Evolutionary conservation across 2,797 vertebrate species (phyloP), one percentile per base, ranked within the genome.

Genomic region (Rhincodon typus): DNA sequence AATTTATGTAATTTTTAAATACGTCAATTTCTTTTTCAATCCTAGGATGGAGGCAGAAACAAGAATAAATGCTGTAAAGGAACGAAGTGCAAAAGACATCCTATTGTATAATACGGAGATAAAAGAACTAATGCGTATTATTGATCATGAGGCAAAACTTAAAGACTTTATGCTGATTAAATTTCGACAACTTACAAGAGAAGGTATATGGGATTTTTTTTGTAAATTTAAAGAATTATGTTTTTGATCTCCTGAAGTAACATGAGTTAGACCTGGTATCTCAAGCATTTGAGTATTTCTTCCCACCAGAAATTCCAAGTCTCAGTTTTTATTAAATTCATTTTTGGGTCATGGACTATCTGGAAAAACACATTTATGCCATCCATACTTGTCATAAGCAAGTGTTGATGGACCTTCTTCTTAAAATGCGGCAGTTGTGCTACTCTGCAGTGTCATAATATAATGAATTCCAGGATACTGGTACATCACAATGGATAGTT

Each of bases 81-180:
- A 98, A 0, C 96, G 96, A 13, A 96, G 96, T 67, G 79, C 0
- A 91, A 97, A 96, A 53, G 97, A 98, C 62, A 96, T 97, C 1
- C 72, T 96, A 1, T 96, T 96, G 95, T 97, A 96, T 96, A 97
- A 97, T 27, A 72, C 96, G 0, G 96, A 97, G 96, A 95, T 97
- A 96, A 96, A 96, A 6, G 96, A 97, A 94, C 96, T 96, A 96
- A 96, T 97, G 10, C 96, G 96, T 0, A 13, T 96, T 67, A 96
- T 97, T 0, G 96, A 93, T 12, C 96, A 96, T 0, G 97, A 98
- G 96, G 96, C 27, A 93, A 97, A 97, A 15, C 96, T 97, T 94
- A 97, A 97, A 13, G 96, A 96, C 12, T 98, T 98, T 67, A 88
- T 97, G 74, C 94, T 97, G 0, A 0, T 96, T 96, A 98, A 97